Percentiles rank a stretch among this genome's conserved stretches.
These are phyloP conservation scores for Zaprionus ghesquierei DNA, from an alignment of 1,140 invertebrate species.

Conservation along the genomic window DNA sequence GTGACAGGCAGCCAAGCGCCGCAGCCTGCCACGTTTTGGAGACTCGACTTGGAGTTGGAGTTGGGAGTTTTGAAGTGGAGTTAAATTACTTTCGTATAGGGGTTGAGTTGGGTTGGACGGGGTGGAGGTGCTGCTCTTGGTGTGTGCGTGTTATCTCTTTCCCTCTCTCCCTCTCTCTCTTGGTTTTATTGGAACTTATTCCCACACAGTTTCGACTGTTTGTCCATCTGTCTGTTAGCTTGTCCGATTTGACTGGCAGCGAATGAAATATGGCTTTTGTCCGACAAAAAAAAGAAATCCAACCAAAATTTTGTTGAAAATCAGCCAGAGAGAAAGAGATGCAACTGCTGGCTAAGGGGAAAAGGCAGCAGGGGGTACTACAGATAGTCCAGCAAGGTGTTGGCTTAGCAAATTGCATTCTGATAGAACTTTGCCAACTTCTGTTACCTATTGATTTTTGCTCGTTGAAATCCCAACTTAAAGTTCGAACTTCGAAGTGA, in stretches of 20 bases:
- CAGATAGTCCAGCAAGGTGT: constrained; percentile 36
- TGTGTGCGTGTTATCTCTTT: constrained; percentile 31
- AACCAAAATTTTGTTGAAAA: constrained; percentile 54
- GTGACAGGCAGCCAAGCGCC: constrained; percentile 66
- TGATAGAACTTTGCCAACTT: constrained; percentile 62
- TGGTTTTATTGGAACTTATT: constrained; percentile 69
- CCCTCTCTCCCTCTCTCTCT: constrained; percentile 15
- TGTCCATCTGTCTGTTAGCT: constrained; percentile 75
- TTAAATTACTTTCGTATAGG: constrained; percentile 73
- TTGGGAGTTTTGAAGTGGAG: constrained; percentile 73
- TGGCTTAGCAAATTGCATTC: constrained; percentile 74
- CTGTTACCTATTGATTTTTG: constrained; percentile 71
- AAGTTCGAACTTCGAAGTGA: constrained; percentile 8
- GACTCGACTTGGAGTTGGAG: constrained; percentile 56
- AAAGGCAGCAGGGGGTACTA: too few relatives aligned
- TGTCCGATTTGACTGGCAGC: constrained; percentile 78
- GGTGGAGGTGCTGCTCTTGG: neutral
- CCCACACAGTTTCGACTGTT: constrained; percentile 53
- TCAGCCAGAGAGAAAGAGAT: constrained; percentile 19
- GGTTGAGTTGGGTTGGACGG: constrained; percentile 26
- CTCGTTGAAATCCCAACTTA: too few relatives aligned
- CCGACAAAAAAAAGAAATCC: constrained; percentile 9
- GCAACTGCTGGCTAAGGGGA: too few relatives aligned
- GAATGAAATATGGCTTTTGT: constrained; percentile 76
- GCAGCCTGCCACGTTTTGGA: constrained; percentile 42